phyloP scores from a whole-genome alignment of 2,113 vertebrate genomes.

The Sclerurus mexicanus region DNA sequence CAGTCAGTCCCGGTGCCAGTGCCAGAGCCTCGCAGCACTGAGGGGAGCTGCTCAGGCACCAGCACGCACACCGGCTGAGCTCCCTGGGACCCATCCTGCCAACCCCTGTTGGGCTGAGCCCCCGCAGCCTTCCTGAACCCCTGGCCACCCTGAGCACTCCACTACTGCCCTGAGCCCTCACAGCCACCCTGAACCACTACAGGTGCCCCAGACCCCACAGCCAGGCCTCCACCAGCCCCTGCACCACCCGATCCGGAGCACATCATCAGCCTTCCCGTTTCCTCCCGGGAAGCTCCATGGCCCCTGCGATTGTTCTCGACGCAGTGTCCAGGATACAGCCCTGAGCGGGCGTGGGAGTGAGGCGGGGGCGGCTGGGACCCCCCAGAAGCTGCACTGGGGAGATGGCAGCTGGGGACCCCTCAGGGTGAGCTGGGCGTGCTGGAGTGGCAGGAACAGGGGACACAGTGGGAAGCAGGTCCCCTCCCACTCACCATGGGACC shows the following conservation, averaged over 20 bases:
- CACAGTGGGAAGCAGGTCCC: accelerated
- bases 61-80: neutral
- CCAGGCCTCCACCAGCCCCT: neutral
- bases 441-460: accelerated
- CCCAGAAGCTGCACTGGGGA: neutral
- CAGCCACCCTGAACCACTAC: neutral
- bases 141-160: neutral
- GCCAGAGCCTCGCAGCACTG: neutral
- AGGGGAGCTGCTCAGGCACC: neutral
- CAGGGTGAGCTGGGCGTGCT: neutral
- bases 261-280: neutral
- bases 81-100: neutral
- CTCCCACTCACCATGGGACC: accelerated
- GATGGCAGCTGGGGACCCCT: neutral
- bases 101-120: neutral
- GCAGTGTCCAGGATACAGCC: neutral
- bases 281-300: neutral
- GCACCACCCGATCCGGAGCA: accelerated
- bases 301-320: neutral
- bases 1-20: accelerated
- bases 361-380: neutral
- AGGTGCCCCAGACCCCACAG: accelerated
- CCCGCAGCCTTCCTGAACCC: neutral
- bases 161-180: neutral
- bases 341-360: neutral